Percentiles rank a stretch among this genome's conserved stretches.
Evolutionary conservation across 2,797 vertebrate species (phyloP).

Genomic region (Lithobates pipiens): DNA sequence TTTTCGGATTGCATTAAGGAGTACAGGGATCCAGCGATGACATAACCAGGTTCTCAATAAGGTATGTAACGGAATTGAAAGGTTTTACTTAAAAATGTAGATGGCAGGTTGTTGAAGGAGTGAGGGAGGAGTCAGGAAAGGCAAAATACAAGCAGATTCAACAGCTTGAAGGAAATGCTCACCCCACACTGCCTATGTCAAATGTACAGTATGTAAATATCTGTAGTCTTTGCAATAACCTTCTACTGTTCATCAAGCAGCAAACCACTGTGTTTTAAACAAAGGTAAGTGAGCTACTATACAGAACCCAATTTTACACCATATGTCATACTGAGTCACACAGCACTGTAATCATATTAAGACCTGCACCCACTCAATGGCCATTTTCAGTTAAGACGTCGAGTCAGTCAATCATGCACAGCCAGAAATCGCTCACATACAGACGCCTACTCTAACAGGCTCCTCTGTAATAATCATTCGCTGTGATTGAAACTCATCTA

Average conservation of each 20-base stretch:
- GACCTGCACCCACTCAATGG: slow-evolving; percentile 54
- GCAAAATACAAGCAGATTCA: no score
- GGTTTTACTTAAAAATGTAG: no score
- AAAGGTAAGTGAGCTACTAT: slow-evolving; percentile 68
- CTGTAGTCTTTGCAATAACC: slow-evolving; percentile 56
- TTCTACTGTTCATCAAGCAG: slow-evolving; percentile 57
- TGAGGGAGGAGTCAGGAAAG: no score
- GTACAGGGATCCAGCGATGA: no score
- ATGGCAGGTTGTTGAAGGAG: no score
- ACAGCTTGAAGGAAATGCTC: background rate
- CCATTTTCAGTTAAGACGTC: slow-evolving; percentile 52
- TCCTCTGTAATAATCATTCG: slow-evolving; percentile 26
- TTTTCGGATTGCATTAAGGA: no score
- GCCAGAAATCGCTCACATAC: slow-evolving; percentile 49
- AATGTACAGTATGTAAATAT: slow-evolving; percentile 22
- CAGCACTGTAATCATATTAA: slow-evolving; percentile 55
- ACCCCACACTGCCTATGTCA: background rate
- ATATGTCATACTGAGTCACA: slow-evolving; percentile 63
- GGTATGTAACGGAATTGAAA: no score
- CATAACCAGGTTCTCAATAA: no score
- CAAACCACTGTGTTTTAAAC: slow-evolving; percentile 68
- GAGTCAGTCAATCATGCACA: slow-evolving; percentile 57
- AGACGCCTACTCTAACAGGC: slow-evolving; percentile 61
- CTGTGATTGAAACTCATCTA: slow-evolving; percentile 34
- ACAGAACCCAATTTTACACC: slow-evolving; percentile 52